Conservation (phyloP, 2,797 vertebrate genomes). For the Gallinago solitaria region DNA sequence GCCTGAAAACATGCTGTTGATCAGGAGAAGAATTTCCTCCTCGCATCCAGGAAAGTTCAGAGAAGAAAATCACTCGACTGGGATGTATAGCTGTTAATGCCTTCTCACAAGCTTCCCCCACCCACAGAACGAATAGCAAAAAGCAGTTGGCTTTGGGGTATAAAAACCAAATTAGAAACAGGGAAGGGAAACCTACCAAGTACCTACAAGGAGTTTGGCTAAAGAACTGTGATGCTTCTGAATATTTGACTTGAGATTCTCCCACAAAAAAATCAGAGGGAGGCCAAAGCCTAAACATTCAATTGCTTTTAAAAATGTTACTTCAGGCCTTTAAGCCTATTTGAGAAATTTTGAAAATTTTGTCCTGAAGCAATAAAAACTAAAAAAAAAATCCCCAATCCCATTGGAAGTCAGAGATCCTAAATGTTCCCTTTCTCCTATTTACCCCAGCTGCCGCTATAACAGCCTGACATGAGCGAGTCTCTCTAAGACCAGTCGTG, state of each 20-base stretch:
- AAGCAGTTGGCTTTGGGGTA: slow-evolving; percentile 13
- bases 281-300: slow-evolving; percentile 1
- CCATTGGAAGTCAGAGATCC: not conserved
- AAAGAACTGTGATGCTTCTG: slow-evolving; percentile 23
- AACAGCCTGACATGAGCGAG: rapidly evolving
- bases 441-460: not conserved
- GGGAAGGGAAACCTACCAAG: slow-evolving; percentile 22
- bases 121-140: slow-evolving; percentile 18
- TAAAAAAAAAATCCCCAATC: not conserved
- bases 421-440: not conserved
- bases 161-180: slow-evolving; percentile 50
- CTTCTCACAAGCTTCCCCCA: slow-evolving; percentile 4
- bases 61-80: not conserved
- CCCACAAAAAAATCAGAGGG: slow-evolving; percentile 2
- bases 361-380: not conserved
- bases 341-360: not conserved
- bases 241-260: slow-evolving; percentile 1
- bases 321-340: not conserved
- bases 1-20: not conserved
- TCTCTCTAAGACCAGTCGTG: not conserved
- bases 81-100: not conserved
- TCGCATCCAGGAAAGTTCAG: not conserved
- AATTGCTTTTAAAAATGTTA: not conserved
- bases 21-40: slow-evolving; percentile 34
- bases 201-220: slow-evolving; percentile 29